A percentile compares a stretch with the other conserved stretches of the same genome.
phyloP scores from a whole-genome alignment of 2,888 invertebrate species.

The Oscheius myriophilus region DNA sequence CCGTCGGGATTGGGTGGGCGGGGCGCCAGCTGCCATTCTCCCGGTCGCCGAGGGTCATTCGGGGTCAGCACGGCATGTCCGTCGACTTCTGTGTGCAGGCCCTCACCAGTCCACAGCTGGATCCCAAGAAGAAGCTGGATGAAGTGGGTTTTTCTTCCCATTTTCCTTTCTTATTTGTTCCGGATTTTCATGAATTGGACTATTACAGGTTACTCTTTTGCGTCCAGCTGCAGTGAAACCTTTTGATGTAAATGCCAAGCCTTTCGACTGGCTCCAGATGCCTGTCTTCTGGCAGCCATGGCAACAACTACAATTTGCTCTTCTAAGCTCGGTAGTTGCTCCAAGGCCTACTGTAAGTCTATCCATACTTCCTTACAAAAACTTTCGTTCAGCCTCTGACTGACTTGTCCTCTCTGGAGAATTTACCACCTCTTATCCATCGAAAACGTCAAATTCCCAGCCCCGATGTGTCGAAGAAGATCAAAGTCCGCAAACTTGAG shows the following conservation, averaged over 20 bases:
- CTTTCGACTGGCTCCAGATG: constrained; percentile 18
- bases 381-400: constrained; percentile 1
- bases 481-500: constrained; percentile 35
- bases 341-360: constrained; percentile 12
- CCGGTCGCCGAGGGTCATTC: constrained; percentile 26
- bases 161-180: no score
- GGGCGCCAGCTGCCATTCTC: constrained; percentile 26
- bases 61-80: constrained; percentile 32
- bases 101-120: constrained; percentile 14
- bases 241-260: background rate
- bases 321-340: constrained; percentile 11
- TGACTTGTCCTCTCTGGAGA: constrained; percentile 9
- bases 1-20: constrained; percentile 28
- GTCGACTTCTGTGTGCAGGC: constrained; percentile 47
- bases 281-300: constrained; percentile 25
- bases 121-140: constrained; percentile 17
- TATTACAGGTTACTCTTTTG: background rate
- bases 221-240: constrained; percentile 14
- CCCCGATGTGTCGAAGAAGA: constrained; percentile 25
- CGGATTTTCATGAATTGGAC: background rate
- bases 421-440: background rate
- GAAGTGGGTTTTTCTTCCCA: constrained; percentile 2
- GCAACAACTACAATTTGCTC: constrained; percentile 21
- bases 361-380: background rate
- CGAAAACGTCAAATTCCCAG: background rate